These are phyloP conservation scores for Synanthedon tipuliformis DNA, from an alignment of 2,888 invertebrate species.

Conservation along the genomic window DNA sequence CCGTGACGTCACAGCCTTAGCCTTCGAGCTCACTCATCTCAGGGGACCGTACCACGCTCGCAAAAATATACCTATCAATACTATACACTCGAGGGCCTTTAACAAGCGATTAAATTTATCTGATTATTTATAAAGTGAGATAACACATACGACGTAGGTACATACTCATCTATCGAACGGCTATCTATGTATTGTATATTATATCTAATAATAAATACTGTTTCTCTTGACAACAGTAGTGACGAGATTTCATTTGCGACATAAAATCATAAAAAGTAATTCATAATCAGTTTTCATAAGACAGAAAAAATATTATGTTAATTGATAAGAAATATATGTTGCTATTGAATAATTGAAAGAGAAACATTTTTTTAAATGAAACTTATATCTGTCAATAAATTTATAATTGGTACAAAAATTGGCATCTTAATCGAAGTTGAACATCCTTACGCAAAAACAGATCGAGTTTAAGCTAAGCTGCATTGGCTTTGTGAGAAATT, in stretches of 20 bases:
- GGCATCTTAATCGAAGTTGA: not conserved
- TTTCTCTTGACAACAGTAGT: too few relatives aligned
- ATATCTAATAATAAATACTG: too few relatives aligned
- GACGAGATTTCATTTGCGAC: too few relatives aligned
- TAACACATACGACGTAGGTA: not conserved
- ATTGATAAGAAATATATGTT: too few relatives aligned
- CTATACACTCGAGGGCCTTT: not conserved
- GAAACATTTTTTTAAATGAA: too few relatives aligned
- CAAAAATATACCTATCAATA: not conserved
- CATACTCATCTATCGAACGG: not conserved
- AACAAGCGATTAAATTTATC: not conserved
- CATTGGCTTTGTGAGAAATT: not conserved
- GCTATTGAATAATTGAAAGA: too few relatives aligned
- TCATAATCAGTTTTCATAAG: too few relatives aligned
- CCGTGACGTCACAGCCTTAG: conserved; percentile 61
- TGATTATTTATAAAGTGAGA: not conserved
- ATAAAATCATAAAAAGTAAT: too few relatives aligned
- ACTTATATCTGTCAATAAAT: too few relatives aligned
- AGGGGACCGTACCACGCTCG: conserved; percentile 15
- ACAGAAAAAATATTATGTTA: too few relatives aligned
- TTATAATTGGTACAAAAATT: not conserved
- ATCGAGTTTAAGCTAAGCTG: not conserved
- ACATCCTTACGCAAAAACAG: not conserved
- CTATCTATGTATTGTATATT: not conserved
- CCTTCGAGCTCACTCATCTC: conserved; percentile 32